Evolutionary conservation across 2,888 invertebrate genomes (phyloP), one percentile per base, ranked within the genome.

Genomic region (Mimachlamys varia): DNA sequence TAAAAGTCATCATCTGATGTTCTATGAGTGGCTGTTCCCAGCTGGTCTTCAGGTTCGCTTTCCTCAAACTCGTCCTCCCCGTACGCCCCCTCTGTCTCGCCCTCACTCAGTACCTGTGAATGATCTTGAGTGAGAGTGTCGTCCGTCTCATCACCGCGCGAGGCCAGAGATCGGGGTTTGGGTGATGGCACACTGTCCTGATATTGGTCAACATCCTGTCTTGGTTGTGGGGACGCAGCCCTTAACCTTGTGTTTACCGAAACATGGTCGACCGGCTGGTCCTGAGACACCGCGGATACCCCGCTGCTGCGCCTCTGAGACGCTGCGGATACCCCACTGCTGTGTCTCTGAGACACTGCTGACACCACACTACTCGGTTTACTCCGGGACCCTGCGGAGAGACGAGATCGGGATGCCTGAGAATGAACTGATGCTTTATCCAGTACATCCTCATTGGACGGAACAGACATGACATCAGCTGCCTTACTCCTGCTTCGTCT

Each of bases 21-120:
- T 27, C 44, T 88, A 13, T 88, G 44, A 15, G 44, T 53, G n/a
- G 50, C 89, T 22, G n/a, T 76, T 2, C 88, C 89, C 50, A 87
- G 62, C 44, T 91, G 89, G 88, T 90, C 90, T n/a, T 88, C 91
- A 55, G 88, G 90, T 38, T 91, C 91, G 17, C 89, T 89, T 22
- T 89, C 91, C 27, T 91, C 91, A 3, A 62, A 89, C 7, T 58
- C 89, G 33, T 89, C 89, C 44, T 88, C 87, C 3, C 53, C 89
- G 87, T 88, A 49, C 15, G 44, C 44, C 88, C 50, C 88, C 22
- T 88, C 88, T 5, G 88, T 49, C 88, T 88, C 44, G n/a, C 44
- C 88, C 15, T 88, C 44, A 50, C 22, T 53, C 89, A 88, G 88
- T 62, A 27, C 17, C 27, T 53, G 76, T 76, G 76, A 76, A 76